phyloP scores from a whole-genome alignment of 1,140 invertebrate species.

The Dreissena rostriformis region DNA sequence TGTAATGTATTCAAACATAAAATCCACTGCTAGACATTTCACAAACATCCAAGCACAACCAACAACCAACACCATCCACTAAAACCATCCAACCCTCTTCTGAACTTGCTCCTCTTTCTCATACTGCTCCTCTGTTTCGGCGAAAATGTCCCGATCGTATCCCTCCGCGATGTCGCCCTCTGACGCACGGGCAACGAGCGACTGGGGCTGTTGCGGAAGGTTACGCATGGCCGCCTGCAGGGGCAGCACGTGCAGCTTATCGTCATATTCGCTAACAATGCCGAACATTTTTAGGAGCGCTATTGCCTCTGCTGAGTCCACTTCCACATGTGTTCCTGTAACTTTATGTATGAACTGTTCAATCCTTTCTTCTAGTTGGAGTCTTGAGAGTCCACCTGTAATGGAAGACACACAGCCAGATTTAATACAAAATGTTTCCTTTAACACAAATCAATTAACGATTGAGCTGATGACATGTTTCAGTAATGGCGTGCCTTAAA shows the following conservation, averaged over 20 bases:
- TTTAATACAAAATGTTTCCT: too few species aligned
- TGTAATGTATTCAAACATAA: too few species aligned
- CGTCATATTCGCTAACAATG: slow-evolving; percentile 66
- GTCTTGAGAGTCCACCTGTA: slow-evolving; percentile 71
- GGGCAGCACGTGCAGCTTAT: slow-evolving; percentile 71
- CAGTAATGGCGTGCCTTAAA: too few species aligned
- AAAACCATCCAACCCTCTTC: slow-evolving; percentile 74
- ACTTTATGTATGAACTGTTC: slow-evolving; percentile 73
- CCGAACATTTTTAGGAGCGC: slow-evolving; percentile 70
- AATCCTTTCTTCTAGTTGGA: slow-evolving; percentile 69
- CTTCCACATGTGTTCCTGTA: slow-evolving; percentile 66
- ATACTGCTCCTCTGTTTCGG: slow-evolving; percentile 76
- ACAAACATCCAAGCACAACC: too few species aligned
- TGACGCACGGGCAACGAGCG: slow-evolving; percentile 63
- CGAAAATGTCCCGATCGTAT: slow-evolving; percentile 74
- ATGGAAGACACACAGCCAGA: slow-evolving; percentile 3
- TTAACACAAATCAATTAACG: too few species aligned
- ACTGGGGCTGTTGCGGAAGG: slow-evolving; percentile 72
- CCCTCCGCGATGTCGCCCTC: slow-evolving; percentile 73
- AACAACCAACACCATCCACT: too few species aligned
- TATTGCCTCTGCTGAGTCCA: slow-evolving; percentile 74
- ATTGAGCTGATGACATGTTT: too few species aligned
- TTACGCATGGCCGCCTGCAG: slow-evolving; percentile 69
- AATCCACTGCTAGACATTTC: too few species aligned
- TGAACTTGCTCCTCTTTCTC: slow-evolving; percentile 71